Evolutionary conservation across 2,888 invertebrate genomes (phyloP).

Genomic region (Isotomurus palustris): DNA sequence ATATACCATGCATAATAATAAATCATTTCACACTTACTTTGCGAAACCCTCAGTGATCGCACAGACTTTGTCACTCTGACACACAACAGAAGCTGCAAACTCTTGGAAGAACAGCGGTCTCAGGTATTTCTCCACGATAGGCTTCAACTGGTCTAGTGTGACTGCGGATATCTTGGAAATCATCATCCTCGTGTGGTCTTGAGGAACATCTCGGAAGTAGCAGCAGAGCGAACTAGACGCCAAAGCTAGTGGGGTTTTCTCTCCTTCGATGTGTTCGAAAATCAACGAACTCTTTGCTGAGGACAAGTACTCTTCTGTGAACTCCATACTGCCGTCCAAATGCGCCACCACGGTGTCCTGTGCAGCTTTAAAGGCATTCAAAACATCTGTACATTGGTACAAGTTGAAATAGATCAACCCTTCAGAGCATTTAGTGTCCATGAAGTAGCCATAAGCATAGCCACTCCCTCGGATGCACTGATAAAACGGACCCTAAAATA

Average conservation of each 20-base stretch:
- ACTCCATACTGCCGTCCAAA: slow-evolving; percentile 57
- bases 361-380: slow-evolving; percentile 73
- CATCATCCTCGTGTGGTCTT: slow-evolving; percentile 59
- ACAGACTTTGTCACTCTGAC: slow-evolving; percentile 69
- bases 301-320: slow-evolving; percentile 70
- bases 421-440: slow-evolving; percentile 61
- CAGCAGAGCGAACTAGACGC: slow-evolving; percentile 61
- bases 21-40: slow-evolving; percentile 55
- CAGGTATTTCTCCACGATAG: slow-evolving; percentile 68
- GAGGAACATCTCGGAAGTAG: slow-evolving; percentile 64
- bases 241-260: slow-evolving; percentile 51
- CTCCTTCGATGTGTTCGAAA: slow-evolving; percentile 72
- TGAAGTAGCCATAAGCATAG: slow-evolving; percentile 72
- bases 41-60: slow-evolving; percentile 64
- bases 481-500: slow-evolving; percentile 78
- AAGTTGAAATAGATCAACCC: slow-evolving; percentile 68
- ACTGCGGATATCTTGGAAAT: slow-evolving; percentile 64
- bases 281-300: slow-evolving; percentile 72
- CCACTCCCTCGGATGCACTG: slow-evolving; percentile 80
- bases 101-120: slow-evolving; percentile 60
- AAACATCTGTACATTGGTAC: slow-evolving; percentile 70
- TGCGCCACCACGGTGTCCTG: slow-evolving; percentile 67
- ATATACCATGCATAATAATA: slow-evolving; percentile 5
- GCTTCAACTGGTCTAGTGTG: slow-evolving; percentile 59
- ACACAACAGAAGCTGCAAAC: slow-evolving; percentile 67